Base-by-base conservation (phyloP, 2,888 invertebrate species). In the Nomada flava region DNA sequence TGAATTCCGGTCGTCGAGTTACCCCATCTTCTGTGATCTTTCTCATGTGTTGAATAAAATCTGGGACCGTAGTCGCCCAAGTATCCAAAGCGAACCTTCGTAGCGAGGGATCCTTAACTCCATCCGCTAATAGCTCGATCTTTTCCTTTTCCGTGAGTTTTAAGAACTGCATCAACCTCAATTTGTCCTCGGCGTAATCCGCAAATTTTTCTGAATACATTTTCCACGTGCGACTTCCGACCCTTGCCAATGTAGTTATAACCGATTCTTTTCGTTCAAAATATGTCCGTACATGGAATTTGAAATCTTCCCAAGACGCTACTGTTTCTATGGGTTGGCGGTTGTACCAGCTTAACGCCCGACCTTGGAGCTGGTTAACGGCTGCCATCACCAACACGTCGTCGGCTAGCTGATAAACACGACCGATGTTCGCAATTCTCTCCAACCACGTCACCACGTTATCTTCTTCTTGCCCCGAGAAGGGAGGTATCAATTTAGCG, bases 41-140 rank as follows among this genome's bases (percentile, higher is more conserved):
- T 55, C 68, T n/a, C 2, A 68, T 15, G 2, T 68, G 68, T 42
- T 68, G 20, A 3, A 68, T 42, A 15, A 68, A 68, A n/a, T 68
- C 68, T 0, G 55, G 42, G 36, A 68, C 42, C 9, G 7, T 55
- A 1, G 4, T 44, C 1, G 42, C 20, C 68, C 57, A 55, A 2
- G 57, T 44, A 5, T 42, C n/a, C 2, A 69, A 11, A 0, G 26
- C 57, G 2, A 69, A 23, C 15, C 18, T 55, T 9, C 57, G 15
- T 0, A 69, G 0, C 7, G 47, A 10, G 0, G 20, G 4, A 26
- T 59, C 59, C 20, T 59, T 57, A 0, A 69, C 69, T 11, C 59
- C 59, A 18, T 69, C 59, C 0, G 59, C 57, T 15, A 69, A 11
- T 10, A 59, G 10, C 13, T 70, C 47, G 0, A 29, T 13, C 5